Conservation (phyloP, 92 coral and sea anemone species). For the Hydrozoanthus gracilis region DNA sequence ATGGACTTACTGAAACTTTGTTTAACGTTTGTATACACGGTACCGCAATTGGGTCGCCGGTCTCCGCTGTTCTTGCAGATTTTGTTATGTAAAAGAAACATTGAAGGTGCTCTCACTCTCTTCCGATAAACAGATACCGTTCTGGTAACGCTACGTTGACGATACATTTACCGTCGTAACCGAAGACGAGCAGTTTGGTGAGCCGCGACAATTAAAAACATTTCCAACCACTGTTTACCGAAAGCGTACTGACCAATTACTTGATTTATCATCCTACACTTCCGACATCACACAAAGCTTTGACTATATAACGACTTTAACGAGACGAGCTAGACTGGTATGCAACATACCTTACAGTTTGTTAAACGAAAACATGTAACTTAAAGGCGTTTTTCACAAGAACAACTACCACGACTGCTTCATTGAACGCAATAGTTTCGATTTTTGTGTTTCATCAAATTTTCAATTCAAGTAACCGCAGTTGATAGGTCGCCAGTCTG, state of each 20-base stretch:
- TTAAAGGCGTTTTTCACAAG: neutral
- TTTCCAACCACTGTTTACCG: neutral
- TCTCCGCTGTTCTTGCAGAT: constrained; percentile 8
- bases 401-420: neutral
- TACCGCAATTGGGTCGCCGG: neutral
- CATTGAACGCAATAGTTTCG: neutral
- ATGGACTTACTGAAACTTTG: constrained; percentile 43
- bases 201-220: neutral
- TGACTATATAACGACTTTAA: neutral
- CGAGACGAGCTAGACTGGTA: neutral
- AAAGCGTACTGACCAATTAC: constrained; percentile 6
- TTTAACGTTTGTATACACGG: constrained; percentile 20
- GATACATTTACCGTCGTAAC: neutral
- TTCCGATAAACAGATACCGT: neutral
- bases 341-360: neutral
- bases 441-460: too few species aligned
- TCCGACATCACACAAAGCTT: neutral
- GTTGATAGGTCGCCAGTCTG: too few species aligned
- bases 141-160: constrained; percentile 32
- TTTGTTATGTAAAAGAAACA: neutral
- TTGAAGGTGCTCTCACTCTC: neutral
- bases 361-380: neutral
- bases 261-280: neutral
- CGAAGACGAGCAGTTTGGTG: neutral
- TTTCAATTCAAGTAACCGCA: too few species aligned